A percentile compares a stretch with the other conserved stretches of the same genome.
These are phyloP conservation scores for Dryas iulia DNA, from an alignment of 1,140 invertebrate species.

Conservation along the genomic window DNA sequence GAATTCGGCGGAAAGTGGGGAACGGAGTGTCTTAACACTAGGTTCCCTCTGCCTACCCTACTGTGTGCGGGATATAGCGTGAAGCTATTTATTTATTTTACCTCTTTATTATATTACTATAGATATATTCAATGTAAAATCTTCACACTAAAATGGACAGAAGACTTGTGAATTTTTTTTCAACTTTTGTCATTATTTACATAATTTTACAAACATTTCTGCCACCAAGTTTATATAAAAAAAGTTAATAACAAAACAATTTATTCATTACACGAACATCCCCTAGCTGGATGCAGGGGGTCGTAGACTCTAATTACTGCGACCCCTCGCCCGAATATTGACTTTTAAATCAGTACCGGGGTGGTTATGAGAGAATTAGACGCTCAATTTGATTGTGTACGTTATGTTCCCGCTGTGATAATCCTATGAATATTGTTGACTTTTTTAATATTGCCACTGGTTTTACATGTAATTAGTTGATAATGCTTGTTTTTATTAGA, in stretches of 20 bases:
- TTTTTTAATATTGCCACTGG: background rate
- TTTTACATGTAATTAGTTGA: background rate
- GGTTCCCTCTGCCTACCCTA: too few relatives aligned
- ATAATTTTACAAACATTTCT: too few relatives aligned
- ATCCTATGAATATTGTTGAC: conserved; percentile 11
- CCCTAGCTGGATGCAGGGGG: conserved; percentile 1
- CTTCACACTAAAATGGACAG: too few relatives aligned
- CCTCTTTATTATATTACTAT: too few relatives aligned
- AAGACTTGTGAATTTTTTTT: too few relatives aligned
- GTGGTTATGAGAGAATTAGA: conserved; percentile 38
- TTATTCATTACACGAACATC: conserved; percentile 29
- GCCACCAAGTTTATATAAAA: background rate
- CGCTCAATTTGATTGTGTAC: conserved; percentile 38
- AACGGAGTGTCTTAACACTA: too few relatives aligned
- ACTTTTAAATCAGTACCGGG: conserved; percentile 42
- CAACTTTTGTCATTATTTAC: too few relatives aligned
- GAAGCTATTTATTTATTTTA: too few relatives aligned
- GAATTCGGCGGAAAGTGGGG: too few relatives aligned
- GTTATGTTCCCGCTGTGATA: background rate
- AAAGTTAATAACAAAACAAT: conserved; percentile 22
- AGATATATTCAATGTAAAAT: too few relatives aligned
- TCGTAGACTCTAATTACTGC: conserved; percentile 31
- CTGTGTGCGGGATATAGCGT: too few relatives aligned
- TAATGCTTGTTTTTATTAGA: background rate
- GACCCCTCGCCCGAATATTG: conserved; percentile 37